Evolutionary conservation across 2,888 invertebrate genomes (phyloP), one percentile per base, ranked within the genome.

Genomic region (Thecocarcelia acutangulata): DNA sequence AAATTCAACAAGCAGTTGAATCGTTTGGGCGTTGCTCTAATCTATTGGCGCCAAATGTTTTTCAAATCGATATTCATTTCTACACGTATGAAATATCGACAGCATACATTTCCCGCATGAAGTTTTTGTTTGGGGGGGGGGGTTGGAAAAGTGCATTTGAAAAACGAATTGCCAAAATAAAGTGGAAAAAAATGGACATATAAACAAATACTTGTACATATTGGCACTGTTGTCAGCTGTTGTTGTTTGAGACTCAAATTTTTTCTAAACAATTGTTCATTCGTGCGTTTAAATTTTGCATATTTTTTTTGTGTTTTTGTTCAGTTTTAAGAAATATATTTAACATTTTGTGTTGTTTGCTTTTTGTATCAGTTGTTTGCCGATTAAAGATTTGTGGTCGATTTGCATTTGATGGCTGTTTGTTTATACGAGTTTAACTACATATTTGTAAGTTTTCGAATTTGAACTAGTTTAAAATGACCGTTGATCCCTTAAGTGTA

Each of bases 11-110:
- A 66, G 73, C 78, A 78, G 66, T 70, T 78, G 82, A 82, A 78
- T 75, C 78, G 82, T 75, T 78, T 78, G 82, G 82, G 82, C 82
- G 82, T 82, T 82, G 70, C 78, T 78, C 74, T 78, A 82, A 82
- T 74, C 82, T 75, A 66, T 75, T 82, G 82, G 82, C 82, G 82
- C 82, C 82, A 78, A 78, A 82, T 70, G 78, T 70, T 78, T 70
- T 46, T 66, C 50, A 64, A 70, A 73, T 69, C 64, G 37, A 70
- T 70, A 66, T 74, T 68, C 72, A 66, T 40, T 24, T 56, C 28
- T 13, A 37, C 54, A 63, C 33, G 15, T 46, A 64, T 11, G 19
- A 28, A 17, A 21, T n/a, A 15, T n/a, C 44, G n/a, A n/a, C 42
- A 61, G n/a, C 56, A 56, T 74, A 74, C 12, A 74, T 74, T 66